Evolutionary conservation across 2,113 vertebrate species (phyloP).

Genomic region (Lathamus discolor): DNA sequence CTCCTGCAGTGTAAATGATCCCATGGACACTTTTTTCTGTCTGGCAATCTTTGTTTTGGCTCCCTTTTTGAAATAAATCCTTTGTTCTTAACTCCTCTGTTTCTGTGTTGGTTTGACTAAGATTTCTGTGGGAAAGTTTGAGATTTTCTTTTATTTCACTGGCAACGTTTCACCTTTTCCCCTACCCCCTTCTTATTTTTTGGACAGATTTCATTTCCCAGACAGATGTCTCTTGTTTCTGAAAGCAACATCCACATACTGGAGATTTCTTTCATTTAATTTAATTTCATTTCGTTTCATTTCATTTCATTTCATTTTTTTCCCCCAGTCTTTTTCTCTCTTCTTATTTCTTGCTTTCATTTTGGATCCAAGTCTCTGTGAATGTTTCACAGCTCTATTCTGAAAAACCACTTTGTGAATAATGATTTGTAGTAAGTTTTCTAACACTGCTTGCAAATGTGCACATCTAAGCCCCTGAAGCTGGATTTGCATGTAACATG

Average conservation of each 20-base stretch:
- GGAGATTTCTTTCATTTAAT: not conserved
- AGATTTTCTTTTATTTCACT: slow-evolving; percentile 34
- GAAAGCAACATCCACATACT: not conserved
- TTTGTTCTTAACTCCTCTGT: slow-evolving; percentile 30
- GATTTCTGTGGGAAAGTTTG: slow-evolving; percentile 51
- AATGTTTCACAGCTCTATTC: not conserved
- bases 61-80: slow-evolving; percentile 42
- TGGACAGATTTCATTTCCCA: slow-evolving; percentile 14
- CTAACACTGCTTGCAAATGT: not conserved
- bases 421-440: not conserved
- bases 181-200: not conserved
- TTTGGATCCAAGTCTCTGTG: not conserved
- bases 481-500: not conserved
- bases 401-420: not conserved
- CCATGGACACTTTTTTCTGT: not conserved
- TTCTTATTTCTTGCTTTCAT: not conserved
- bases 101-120: slow-evolving; percentile 25
- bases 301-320: not conserved
- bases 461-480: not conserved
- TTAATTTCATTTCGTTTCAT: no score
- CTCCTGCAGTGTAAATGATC: not conserved
- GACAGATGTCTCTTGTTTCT: slow-evolving; percentile 29
- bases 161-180: slow-evolving; percentile 30
- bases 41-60: slow-evolving; percentile 27
- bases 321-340: not conserved